These are phyloP conservation scores for Papio anubis DNA, from an alignment of 2,113 vertebrate species.

Conservation along the genomic window DNA sequence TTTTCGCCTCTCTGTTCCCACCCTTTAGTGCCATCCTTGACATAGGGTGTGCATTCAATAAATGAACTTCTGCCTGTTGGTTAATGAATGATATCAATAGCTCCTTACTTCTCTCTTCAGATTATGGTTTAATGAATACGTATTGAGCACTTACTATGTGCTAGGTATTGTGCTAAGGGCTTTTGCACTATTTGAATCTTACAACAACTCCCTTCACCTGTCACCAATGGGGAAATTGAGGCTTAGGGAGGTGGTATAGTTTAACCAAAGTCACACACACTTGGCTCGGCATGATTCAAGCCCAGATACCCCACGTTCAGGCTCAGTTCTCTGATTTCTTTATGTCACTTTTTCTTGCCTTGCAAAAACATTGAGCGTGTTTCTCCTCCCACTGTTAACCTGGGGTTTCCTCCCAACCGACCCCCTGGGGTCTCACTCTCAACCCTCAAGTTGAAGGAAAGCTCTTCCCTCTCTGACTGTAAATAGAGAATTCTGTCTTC, in stretches of 20 bases:
- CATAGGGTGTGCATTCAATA: neutral
- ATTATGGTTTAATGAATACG: neutral
- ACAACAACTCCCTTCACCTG: neutral
- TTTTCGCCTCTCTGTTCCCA: neutral
- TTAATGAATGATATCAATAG: neutral
- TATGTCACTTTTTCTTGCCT: neutral
- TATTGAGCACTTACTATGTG: neutral
- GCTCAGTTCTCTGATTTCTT: neutral
- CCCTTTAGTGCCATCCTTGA: neutral
- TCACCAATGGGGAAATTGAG: neutral
- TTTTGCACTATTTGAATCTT: neutral
- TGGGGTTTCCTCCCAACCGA: neutral
- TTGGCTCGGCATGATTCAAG: neutral
- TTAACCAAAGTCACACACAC: neutral
- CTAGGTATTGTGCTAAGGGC: neutral
- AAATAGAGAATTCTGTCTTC: constrained; percentile 10
- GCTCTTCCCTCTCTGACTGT: neutral
- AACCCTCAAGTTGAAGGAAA: neutral
- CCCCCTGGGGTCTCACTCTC: neutral
- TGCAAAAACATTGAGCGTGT: neutral
- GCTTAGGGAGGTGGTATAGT: neutral
- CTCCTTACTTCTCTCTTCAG: constrained; percentile 6
- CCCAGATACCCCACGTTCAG: fast-evolving
- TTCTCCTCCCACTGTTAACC: neutral
- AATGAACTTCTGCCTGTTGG: neutral